phyloP scores from a whole-genome alignment of 1,140 invertebrate species.

The Drosophila ficusphila region DNA sequence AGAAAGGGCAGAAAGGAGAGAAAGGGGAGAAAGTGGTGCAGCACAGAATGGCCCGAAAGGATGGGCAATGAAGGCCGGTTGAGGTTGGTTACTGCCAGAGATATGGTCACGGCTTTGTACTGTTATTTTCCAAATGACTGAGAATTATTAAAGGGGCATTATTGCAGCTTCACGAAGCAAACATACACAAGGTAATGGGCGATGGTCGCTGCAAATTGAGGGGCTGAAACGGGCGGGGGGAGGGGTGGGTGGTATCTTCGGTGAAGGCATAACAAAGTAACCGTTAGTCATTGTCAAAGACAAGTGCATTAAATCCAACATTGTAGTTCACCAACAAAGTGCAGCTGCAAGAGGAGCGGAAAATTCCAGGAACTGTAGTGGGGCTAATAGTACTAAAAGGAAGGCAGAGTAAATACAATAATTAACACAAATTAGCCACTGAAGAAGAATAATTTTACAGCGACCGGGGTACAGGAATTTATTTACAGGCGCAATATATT shows the following conservation, averaged over 20 bases:
- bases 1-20: no score
- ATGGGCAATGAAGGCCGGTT: neutral
- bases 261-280: constrained; percentile 44
- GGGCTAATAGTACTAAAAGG: neutral
- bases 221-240: no score
- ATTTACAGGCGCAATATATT: neutral
- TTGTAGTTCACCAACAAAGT: constrained; percentile 29
- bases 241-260: neutral
- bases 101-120: constrained; percentile 67
- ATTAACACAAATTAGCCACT: constrained; percentile 33
- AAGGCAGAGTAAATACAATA: constrained; percentile 1
- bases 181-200: constrained; percentile 25
- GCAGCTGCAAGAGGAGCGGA: constrained; percentile 3
- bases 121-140: constrained; percentile 81
- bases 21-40: neutral
- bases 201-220: no score
- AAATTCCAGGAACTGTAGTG: constrained; percentile 2
- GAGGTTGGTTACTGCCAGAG: constrained; percentile 44
- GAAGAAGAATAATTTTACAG: neutral
- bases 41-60: neutral
- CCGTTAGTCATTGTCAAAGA: constrained; percentile 55
- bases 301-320: constrained; percentile 56
- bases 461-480: no score
- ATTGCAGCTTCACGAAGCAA: constrained; percentile 78
- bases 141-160: constrained; percentile 81